Evolutionary conservation across 1,140 invertebrate genomes (phyloP).

Genomic region (Phymorhynchus buccinoides): DNA sequence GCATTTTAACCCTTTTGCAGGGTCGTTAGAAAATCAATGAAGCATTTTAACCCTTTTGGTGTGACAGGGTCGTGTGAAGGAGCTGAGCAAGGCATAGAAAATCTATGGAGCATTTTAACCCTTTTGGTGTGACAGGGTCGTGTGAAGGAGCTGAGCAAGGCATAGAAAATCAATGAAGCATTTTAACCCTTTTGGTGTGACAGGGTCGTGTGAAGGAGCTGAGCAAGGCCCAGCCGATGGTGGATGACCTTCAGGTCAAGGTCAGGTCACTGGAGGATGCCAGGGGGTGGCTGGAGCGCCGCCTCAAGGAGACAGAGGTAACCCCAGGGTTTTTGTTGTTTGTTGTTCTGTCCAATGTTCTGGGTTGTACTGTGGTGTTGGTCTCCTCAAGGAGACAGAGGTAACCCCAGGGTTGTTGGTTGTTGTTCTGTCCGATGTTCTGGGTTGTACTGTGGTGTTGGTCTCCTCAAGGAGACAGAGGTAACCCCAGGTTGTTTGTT

Average conservation of each 20-base stretch:
- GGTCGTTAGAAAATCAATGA: too few relatives aligned
- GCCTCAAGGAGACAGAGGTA: slow-evolving; percentile 69
- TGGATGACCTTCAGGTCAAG: slow-evolving; percentile 63
- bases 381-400: slow-evolving; percentile 67
- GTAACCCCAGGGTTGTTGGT: slow-evolving; percentile 45
- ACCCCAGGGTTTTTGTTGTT: neutral
- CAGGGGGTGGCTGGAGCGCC: slow-evolving; percentile 68
- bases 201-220: slow-evolving; percentile 64
- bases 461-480: slow-evolving; percentile 67
- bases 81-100: too few relatives aligned
- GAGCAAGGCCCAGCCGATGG: slow-evolving; percentile 52
- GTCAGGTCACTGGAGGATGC: slow-evolving; percentile 64
- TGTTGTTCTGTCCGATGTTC: neutral
- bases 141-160: too few relatives aligned
- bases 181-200: slow-evolving; percentile 15
- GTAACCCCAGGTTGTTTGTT: slow-evolving; percentile 46
- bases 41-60: too few relatives aligned
- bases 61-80: too few relatives aligned
- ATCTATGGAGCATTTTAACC: too few relatives aligned
- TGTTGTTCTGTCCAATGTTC: neutral
- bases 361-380: too few relatives aligned
- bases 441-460: too few relatives aligned
- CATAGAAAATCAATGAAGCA: too few relatives aligned
- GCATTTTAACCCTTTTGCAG: too few relatives aligned
- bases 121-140: too few relatives aligned